phyloP scores from a whole-genome alignment of 2,888 invertebrate genomes.

The Eueremaeus valkanovi region DNA sequence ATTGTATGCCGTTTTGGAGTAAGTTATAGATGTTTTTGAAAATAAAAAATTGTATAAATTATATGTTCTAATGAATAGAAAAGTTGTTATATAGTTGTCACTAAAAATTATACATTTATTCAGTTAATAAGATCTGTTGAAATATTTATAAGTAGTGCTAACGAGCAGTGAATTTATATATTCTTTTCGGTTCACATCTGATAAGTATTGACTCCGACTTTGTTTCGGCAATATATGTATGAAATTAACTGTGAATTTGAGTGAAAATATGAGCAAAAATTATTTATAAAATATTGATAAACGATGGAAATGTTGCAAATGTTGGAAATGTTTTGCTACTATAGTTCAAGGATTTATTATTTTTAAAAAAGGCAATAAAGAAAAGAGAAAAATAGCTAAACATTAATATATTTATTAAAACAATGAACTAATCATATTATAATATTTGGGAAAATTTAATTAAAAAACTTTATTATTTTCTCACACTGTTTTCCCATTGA shows the following conservation, averaged over 20 bases:
- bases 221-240: not conserved
- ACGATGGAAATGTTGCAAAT: not conserved
- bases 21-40: conserved; percentile 1
- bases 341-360: not conserved
- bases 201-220: not conserved
- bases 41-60: not conserved
- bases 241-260: not conserved
- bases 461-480: not conserved
- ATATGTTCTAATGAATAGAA: not conserved
- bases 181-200: not conserved
- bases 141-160: conserved; percentile 6
- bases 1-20: not conserved
- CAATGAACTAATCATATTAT: not conserved
- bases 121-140: not conserved
- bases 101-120: not conserved
- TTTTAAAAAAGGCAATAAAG: not conserved
- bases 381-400: not conserved
- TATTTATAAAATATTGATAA: not conserved
- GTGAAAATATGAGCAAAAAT: not conserved
- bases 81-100: not conserved
- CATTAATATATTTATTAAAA: not conserved
- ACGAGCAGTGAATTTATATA: not conserved
- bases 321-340: not conserved
- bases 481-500: not conserved
- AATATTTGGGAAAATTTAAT: not conserved